phyloP scores from a whole-genome alignment of 2,113 vertebrate genomes.

The Serilophus lunatus region DNA sequence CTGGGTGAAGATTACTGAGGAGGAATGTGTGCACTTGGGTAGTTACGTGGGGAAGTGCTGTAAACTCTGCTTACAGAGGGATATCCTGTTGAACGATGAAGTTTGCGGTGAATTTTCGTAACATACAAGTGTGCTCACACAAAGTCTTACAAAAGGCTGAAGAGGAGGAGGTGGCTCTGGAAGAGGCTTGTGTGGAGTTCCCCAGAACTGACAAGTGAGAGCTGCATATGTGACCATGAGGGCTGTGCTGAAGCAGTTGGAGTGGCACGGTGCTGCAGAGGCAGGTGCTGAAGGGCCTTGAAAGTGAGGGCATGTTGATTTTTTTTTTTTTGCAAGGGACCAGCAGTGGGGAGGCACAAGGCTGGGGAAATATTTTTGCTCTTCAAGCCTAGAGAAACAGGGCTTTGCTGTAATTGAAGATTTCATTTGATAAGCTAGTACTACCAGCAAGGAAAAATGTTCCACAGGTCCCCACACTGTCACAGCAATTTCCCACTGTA shows the following conservation, averaged over 20 bases:
- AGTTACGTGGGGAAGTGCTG: rapidly evolving
- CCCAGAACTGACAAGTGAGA: background rate
- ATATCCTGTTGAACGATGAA: background rate
- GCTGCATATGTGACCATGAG: rapidly evolving
- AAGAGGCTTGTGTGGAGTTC: background rate
- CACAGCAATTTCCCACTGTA: background rate
- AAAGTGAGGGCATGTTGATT: background rate
- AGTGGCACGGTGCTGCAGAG: rapidly evolving
- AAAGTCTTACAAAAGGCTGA: background rate
- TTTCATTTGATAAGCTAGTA: background rate
- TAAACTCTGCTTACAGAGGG: background rate
- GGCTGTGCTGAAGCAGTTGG: background rate
- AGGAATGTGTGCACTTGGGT: background rate
- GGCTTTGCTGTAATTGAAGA: background rate
- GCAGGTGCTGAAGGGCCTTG: background rate
- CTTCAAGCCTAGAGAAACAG: background rate
- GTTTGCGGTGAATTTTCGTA: background rate
- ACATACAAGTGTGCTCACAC: rapidly evolving
- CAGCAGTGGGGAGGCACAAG: background rate
- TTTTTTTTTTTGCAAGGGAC: background rate
- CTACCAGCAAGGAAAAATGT: background rate
- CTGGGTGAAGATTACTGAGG: no score
- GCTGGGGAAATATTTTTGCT: background rate
- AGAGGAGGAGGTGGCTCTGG: background rate
- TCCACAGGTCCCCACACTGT: background rate